Evolutionary conservation across 2,888 invertebrate genomes (phyloP), one percentile per base, ranked within the genome.

Genomic region (Phortica okadai): DNA sequence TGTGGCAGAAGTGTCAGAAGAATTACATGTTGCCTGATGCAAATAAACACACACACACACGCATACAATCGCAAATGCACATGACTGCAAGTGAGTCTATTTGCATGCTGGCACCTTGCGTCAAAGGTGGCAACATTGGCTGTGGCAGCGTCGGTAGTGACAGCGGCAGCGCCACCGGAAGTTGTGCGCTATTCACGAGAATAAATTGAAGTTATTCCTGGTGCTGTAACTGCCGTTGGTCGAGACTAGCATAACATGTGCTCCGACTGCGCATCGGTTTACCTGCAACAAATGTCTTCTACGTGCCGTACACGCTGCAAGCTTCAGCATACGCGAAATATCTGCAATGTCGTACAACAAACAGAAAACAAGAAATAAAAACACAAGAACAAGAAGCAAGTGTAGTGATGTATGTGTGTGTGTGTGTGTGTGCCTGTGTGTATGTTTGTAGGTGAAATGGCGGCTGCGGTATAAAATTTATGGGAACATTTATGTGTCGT

Each of bases 401-500:
- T 16, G 45, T 1, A 21, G 45, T 21, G 21, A 21, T 21, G 21
- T 21, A 21, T 21, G 21, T 21, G 21, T 21, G 21, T 25, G 33
- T 64, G 54, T n/a, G 10, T n/a, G 1, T 10, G 54, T 54, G 21
- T 21, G 21, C 21, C 41, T 25, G 33, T 64, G 54, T n/a, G 10
- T n/a, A 6, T 10, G 54, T 54, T n/a, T 54, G 54, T 14, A 10
- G 54, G 10, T 54, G 54, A n/a, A 14, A 21, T n/a, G 14, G 41
- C 42, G 11, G 66, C 81, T 84, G 88, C 75, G 82, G 84, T 78
- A 80, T 67, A 81, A 77, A 86, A 86, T 86, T 86, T 88, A 86
- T 86, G 84, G 88, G 82, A 88, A 86, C 85, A 88, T 86, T 86
- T 86, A 86, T 86, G 88, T 86, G 85, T 88, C 85, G 88, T 88